A percentile compares a stretch with the other conserved stretches of the same genome.
Conservation (phyloP, 92 coral and sea anemone species). For the Desmophyllum pertusum region DNA sequence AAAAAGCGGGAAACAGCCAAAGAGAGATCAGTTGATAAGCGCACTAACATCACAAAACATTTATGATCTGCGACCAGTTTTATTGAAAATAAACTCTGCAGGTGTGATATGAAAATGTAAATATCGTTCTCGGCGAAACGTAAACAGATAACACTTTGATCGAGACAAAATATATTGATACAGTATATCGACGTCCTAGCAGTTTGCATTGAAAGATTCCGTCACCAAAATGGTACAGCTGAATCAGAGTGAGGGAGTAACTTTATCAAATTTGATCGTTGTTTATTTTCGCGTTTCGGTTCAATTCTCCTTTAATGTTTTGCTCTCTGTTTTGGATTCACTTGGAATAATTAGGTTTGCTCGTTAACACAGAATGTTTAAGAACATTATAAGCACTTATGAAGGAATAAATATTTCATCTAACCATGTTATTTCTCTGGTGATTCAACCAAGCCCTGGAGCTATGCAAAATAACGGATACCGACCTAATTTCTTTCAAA, state of each 20-base stretch:
- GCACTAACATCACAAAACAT: not conserved
- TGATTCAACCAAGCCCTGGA: not conserved
- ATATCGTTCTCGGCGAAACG: not conserved
- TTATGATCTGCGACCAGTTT: not conserved
- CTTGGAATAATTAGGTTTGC: not conserved
- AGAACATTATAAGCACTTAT: not conserved
- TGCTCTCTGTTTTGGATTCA: not conserved
- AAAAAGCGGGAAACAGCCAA: not conserved
- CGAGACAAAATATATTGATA: conserved; percentile 8
- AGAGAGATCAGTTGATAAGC: not conserved
- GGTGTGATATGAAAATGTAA: conserved; percentile 2
- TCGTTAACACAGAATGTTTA: not conserved
- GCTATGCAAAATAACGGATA: not conserved
- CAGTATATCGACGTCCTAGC: not conserved
- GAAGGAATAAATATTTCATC: not conserved
- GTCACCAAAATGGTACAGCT: not conserved
- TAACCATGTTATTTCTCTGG: not conserved
- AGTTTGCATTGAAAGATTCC: not conserved
- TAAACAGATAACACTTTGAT: not conserved
- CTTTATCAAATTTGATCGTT: not conserved
- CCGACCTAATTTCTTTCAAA: conserved; percentile 9
- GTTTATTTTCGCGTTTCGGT: not conserved
- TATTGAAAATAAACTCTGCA: conserved; percentile 4
- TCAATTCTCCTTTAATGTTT: not conserved
- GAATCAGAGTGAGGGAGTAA: not conserved